Percentiles rank a stretch among this genome's conserved stretches.
Evolutionary conservation across 2,888 invertebrate species (phyloP).

Genomic region (Cheilosia urbana): DNA sequence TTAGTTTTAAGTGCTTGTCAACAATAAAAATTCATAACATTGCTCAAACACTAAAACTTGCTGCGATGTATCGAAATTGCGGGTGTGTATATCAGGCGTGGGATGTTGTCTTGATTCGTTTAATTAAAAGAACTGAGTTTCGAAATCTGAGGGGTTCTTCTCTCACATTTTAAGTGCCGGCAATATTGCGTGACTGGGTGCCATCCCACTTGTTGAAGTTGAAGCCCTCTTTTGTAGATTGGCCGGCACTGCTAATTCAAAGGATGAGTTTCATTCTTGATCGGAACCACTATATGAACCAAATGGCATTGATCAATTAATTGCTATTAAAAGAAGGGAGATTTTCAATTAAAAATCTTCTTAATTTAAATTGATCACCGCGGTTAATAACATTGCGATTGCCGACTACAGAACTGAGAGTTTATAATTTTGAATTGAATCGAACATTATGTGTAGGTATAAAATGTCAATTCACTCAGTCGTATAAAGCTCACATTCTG

Average conservation of each 20-base stretch:
- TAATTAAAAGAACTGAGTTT: constrained; percentile 74
- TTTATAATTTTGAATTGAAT: constrained; percentile 50
- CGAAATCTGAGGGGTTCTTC: constrained; percentile 75
- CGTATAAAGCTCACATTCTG: too few relatives aligned
- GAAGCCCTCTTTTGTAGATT: constrained; percentile 59
- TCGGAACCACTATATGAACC: constrained; percentile 70
- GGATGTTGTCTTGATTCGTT: constrained; percentile 74
- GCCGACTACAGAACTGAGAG: constrained; percentile 74
- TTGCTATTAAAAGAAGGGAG: constrained; percentile 73
- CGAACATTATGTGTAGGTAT: constrained; percentile 2
- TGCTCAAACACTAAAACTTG: constrained; percentile 45
- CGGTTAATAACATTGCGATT: constrained; percentile 73
- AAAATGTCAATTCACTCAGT: too few relatives aligned
- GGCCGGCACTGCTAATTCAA: constrained; percentile 62
- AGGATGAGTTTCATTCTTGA: constrained; percentile 72
- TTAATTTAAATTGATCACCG: constrained; percentile 76
- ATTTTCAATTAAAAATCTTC: constrained; percentile 75
- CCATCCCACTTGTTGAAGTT: constrained; percentile 64
- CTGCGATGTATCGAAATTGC: constrained; percentile 60
- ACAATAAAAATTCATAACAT: constrained; percentile 58
- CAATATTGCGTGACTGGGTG: constrained; percentile 76
- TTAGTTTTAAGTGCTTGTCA: constrained; percentile 60
- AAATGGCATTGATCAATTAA: constrained; percentile 76
- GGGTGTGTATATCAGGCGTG: constrained; percentile 72
- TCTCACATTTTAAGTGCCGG: constrained; percentile 71